These are phyloP conservation scores for Aphelenchoides besseyi DNA, from an alignment of 1,140 invertebrate genomes.

Conservation along the genomic window DNA sequence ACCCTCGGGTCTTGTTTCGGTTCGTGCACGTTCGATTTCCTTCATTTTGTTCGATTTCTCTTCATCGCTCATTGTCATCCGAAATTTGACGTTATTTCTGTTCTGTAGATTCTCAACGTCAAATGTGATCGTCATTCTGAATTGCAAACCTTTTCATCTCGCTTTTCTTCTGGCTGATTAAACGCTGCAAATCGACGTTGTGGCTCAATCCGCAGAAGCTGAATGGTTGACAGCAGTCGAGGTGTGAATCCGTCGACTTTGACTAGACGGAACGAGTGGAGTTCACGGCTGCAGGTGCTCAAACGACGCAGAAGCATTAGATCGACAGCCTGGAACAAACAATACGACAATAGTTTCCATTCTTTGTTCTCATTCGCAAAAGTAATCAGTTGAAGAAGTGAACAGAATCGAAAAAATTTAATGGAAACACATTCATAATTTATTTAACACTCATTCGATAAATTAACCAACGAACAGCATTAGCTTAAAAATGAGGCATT, in stretches of 20 bases:
- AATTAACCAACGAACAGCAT: conserved; percentile 13
- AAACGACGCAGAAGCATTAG: neutral
- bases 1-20: conserved; percentile 39
- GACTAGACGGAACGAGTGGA: neutral
- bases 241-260: neutral
- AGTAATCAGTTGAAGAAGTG: neutral
- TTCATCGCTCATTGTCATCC: conserved; percentile 49
- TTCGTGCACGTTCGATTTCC: conserved; percentile 33
- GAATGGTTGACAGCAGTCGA: neutral
- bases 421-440: neutral
- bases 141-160: neutral
- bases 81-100: conserved; percentile 28
- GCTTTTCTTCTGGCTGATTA: neutral
- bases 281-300: neutral
- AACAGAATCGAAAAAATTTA: conserved; percentile 17
- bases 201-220: neutral
- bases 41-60: conserved; percentile 37
- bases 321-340: neutral
- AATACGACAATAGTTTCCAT: neutral
- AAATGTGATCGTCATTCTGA: no score
- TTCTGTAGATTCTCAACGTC: neutral
- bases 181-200: neutral
- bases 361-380: neutral
- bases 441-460: no score
- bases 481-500: no score